Percentiles rank a stretch among this genome's conserved stretches.
These are phyloP conservation scores for Sclerurus mexicanus DNA, from an alignment of 2,113 vertebrate species.

Conservation along the genomic window DNA sequence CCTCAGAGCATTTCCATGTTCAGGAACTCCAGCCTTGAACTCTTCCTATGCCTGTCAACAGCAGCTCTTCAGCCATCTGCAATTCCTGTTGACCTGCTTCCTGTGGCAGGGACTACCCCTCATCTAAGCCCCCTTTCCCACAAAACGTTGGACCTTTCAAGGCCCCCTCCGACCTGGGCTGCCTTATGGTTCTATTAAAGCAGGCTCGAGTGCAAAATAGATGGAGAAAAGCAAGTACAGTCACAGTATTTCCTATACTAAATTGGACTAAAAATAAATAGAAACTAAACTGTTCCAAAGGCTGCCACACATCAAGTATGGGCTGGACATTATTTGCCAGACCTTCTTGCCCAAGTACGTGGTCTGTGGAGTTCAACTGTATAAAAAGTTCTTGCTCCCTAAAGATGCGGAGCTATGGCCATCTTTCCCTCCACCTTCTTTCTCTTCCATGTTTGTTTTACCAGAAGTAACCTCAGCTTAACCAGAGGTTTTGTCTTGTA, in stretches of 20 bases:
- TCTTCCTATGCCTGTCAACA: not conserved
- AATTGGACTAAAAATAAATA: not conserved
- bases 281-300: not conserved
- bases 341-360: not conserved
- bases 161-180: not conserved
- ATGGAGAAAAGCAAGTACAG: not conserved
- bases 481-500: not conserved
- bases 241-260: not conserved
- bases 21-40: not conserved
- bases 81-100: not conserved
- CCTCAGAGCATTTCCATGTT: not conserved
- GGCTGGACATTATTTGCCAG: not conserved
- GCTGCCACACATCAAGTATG: not conserved
- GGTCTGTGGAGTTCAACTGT: not conserved
- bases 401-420: not conserved
- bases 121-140: not conserved
- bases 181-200: not conserved
- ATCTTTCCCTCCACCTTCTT: not conserved
- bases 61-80: not conserved
- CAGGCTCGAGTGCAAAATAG: not conserved
- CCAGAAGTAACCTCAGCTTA: not conserved
- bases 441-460: not conserved
- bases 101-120: not conserved
- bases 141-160: rapidly evolving
- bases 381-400: not conserved